Base-by-base conservation (phyloP, 2,113 vertebrate genomes). In the Electrona antarctica region DNA sequence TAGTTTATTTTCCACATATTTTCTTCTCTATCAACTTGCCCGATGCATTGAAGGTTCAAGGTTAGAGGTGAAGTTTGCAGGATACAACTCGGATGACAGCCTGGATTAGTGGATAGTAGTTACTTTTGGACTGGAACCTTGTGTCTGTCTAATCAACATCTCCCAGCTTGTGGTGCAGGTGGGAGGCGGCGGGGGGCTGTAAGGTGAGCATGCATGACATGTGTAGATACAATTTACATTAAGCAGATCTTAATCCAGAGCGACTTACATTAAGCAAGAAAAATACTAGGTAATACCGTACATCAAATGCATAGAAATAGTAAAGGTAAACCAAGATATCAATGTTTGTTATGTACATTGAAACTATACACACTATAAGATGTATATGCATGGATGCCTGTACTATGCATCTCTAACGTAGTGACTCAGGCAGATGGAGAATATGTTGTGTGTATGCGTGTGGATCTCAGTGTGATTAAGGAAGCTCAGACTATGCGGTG, bases 401-500 rank as follows among this genome's bases (percentile, higher is more conserved):
- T 52, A 41, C 33, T 4, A 41, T 41, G 11, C 13, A n/a, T 50
- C 13, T 10, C 6, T 12, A 57, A 73, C 56, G 63, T 69, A 69
- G 59, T 50, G 66, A 4, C 33, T 41, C 33, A 41, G 28, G 60
- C 52, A 74, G 71, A 71, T 63, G 71, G 54, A 69, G 59, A 65
- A 69, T 67, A 58, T 73, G 69, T 58, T 28, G 56, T 8, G 29
- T 8, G 49, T 41, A 21, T 67, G 77, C 74, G 41, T 67, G 72
- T 68, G 72, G 80, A 66, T 49, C 62, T 72, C 28, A 4, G 33
- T 46, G 78, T 64, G 83, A 88, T 78, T 72, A 74, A 62, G 66
- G 48, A 60, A 81, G 71, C 71, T 83, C 76, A 85, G 77, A 80
- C 70, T 80, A 14, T 49, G 45, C 8, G 63, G 74, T 79, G 81